Conservation (phyloP, 2,888 invertebrate genomes). For the Sicus ferrugineus region DNA sequence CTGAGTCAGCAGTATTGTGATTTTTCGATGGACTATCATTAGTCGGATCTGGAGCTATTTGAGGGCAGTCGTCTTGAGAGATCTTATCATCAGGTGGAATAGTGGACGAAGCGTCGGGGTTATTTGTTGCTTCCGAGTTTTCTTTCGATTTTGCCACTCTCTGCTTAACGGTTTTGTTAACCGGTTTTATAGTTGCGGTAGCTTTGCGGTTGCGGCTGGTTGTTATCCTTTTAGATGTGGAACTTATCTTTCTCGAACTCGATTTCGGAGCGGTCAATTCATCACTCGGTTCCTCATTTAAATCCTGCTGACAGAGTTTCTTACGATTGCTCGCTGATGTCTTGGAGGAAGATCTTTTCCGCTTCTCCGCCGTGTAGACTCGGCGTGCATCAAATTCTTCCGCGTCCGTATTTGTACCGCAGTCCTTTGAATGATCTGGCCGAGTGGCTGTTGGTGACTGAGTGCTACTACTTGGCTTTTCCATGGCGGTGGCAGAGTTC, state of each 20-base stretch:
- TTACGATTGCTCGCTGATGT: constrained; percentile 36
- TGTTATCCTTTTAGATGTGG: no score
- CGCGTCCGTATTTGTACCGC: not conserved
- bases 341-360: constrained; percentile 20
- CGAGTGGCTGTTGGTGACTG: not conserved
- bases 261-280: no score
- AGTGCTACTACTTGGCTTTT: constrained; percentile 12
- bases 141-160: not conserved
- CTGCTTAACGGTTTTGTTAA: not conserved
- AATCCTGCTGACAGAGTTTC: constrained; percentile 36
- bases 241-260: no score
- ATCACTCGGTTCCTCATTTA: no score
- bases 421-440: not conserved
- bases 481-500: not conserved
- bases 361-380: not conserved
- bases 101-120: not conserved
- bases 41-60: not conserved
- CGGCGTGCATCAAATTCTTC: not conserved
- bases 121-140: not conserved
- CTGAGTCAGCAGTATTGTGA: not conserved
- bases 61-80: not conserved
- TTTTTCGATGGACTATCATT: not conserved
- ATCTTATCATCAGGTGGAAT: not conserved
- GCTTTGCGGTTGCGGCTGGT: not conserved
- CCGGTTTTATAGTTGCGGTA: not conserved